Conservation (phyloP, 2,888 invertebrate genomes). For the Rhimphoctona megacephalus region DNA sequence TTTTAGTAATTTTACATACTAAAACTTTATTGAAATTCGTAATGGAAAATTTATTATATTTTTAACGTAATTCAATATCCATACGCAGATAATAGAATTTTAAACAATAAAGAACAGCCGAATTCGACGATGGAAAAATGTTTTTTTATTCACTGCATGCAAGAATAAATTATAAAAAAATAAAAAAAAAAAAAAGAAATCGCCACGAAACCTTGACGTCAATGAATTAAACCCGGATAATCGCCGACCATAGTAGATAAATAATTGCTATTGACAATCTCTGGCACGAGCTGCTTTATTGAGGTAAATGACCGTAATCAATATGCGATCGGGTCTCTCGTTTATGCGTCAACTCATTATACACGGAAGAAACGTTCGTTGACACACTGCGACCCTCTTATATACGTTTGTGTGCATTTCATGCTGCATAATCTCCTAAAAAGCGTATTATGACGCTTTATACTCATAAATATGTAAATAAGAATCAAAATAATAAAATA, state of each 20-base stretch:
- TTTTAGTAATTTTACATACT: no score
- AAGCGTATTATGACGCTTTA: neutral
- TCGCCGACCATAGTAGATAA: neutral
- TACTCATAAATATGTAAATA: neutral
- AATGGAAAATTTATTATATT: neutral
- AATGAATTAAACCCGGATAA: constrained; percentile 41
- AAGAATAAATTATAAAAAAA: neutral
- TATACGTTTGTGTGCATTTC: constrained; percentile 1
- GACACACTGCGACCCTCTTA: constrained; percentile 23
- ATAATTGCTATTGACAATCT: constrained; percentile 37
- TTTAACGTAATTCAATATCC: neutral
- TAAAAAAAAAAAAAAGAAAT: constrained; percentile 9
- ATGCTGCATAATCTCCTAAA: neutral
- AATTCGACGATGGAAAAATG: neutral
- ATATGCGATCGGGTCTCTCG: constrained; percentile 52
- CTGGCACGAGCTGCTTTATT: constrained; percentile 44
- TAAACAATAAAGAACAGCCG: neutral
- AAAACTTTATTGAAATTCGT: neutral
- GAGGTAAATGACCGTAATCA: constrained; percentile 68
- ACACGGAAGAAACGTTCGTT: constrained; percentile 27
- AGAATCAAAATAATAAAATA: neutral
- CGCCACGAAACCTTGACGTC: constrained; percentile 28
- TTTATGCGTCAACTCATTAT: constrained; percentile 59
- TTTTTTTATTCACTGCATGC: neutral
- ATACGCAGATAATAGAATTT: neutral